These are phyloP conservation scores for Mobula birostris DNA, from an alignment of 2,113 vertebrate genomes.

Conservation along the genomic window DNA sequence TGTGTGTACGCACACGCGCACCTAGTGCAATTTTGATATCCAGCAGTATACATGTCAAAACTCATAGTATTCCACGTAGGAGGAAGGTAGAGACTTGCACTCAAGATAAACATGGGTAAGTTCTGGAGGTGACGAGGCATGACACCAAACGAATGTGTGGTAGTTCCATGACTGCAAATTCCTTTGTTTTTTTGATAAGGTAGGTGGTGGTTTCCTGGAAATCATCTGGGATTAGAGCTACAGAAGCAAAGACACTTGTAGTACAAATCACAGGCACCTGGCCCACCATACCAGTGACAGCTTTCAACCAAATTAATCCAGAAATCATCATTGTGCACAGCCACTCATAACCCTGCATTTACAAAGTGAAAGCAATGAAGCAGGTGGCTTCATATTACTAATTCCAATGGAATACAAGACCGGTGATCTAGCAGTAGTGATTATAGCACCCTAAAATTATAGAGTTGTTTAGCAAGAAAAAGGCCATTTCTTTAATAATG, in stretches of 20 bases:
- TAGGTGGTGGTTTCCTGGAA: not conserved
- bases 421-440: not conserved
- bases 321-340: not conserved
- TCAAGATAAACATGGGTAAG: not conserved
- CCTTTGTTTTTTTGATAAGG: too few species aligned
- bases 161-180: not conserved
- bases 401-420: not conserved
- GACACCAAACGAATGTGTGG: not conserved
- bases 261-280: not conserved
- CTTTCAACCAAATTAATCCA: not conserved
- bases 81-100: not conserved
- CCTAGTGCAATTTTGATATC: not conserved
- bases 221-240: not conserved
- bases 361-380: not conserved
- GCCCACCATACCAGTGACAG: not conserved
- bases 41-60: not conserved
- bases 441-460: not conserved
- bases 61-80: not conserved
- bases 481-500: not conserved
- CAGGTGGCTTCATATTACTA: not conserved
- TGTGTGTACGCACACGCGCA: not conserved
- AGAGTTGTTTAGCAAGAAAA: not conserved
- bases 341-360: not conserved
- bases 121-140: not conserved
- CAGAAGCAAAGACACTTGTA: not conserved